Evolutionary conservation across 1,140 invertebrate species (phyloP).

Genomic region (Drosophila arawakana): DNA sequence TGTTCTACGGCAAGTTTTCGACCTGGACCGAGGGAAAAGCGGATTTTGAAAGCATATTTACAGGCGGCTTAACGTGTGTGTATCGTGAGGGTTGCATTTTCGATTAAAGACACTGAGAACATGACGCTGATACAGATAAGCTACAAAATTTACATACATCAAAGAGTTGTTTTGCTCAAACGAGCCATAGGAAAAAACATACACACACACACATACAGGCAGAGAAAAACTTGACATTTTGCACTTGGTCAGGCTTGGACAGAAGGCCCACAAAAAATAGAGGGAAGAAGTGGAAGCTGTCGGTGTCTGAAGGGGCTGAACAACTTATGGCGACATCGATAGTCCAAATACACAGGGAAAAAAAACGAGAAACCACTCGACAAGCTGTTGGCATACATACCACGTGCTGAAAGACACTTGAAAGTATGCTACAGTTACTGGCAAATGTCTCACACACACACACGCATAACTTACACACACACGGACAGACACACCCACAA

Average conservation of each 20-base stretch:
- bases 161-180: constrained; percentile 52
- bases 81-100: constrained; percentile 64
- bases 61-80: constrained; percentile 43
- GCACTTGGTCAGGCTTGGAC: constrained; percentile 77
- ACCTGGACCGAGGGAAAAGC: constrained; percentile 38
- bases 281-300: constrained; percentile 18
- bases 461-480: neutral
- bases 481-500: constrained; percentile 16
- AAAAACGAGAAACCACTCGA: constrained; percentile 61
- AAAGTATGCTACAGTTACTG: constrained; percentile 79
- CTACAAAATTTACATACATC: constrained; percentile 71
- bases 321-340: constrained; percentile 81
- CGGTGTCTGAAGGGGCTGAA: constrained; percentile 66
- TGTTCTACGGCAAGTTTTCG: neutral
- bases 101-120: constrained; percentile 64
- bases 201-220: constrained; percentile 21
- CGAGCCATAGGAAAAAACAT: constrained; percentile 23
- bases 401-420: constrained; percentile 73
- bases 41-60: constrained; percentile 59
- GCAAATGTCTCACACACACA: constrained; percentile 46
- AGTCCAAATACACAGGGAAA: constrained; percentile 65
- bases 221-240: constrained; percentile 74
- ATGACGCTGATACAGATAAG: constrained; percentile 60
- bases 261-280: constrained; percentile 1
- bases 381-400: constrained; percentile 80